Evolutionary conservation across 2,888 invertebrate genomes (phyloP).

Genomic region (Pegoplata infirma): DNA sequence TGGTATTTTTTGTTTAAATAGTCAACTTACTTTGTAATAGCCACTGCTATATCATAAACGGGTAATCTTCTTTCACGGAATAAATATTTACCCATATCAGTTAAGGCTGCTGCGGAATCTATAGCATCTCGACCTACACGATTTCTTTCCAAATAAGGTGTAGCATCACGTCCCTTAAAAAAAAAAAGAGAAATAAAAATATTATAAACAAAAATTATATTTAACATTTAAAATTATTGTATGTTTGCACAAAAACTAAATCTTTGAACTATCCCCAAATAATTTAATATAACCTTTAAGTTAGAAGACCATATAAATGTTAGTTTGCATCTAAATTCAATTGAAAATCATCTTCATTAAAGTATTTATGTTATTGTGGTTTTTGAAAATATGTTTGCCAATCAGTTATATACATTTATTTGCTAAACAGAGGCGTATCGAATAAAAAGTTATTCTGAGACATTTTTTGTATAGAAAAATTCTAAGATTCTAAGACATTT

Average conservation of each 20-base stretch:
- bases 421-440: neutral
- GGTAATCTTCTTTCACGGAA: constrained; percentile 95
- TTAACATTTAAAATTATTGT: constrained; percentile 36
- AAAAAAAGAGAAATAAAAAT: constrained; percentile 14
- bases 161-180: constrained; percentile 92
- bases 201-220: constrained; percentile 20
- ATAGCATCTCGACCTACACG: constrained; percentile 95
- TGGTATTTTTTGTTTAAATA: constrained; percentile 34
- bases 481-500: no score
- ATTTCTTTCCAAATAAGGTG: constrained; percentile 95
- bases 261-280: neutral
- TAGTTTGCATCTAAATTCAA: constrained; percentile 31
- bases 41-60: constrained; percentile 96
- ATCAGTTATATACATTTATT: neutral
- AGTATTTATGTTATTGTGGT: constrained; percentile 12
- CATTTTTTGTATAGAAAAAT: no score
- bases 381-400: no score
- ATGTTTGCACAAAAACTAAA: neutral
- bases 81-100: constrained; percentile 98
- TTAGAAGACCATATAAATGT: constrained; percentile 16
- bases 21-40: constrained; percentile 93
- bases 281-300: constrained; percentile 42
- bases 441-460: no score
- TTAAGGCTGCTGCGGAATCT: constrained; percentile 95
- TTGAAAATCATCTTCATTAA: constrained; percentile 20